Base-by-base conservation (phyloP, 2,113 vertebrate genomes). In the Misgurnus mizolepis region DNA sequence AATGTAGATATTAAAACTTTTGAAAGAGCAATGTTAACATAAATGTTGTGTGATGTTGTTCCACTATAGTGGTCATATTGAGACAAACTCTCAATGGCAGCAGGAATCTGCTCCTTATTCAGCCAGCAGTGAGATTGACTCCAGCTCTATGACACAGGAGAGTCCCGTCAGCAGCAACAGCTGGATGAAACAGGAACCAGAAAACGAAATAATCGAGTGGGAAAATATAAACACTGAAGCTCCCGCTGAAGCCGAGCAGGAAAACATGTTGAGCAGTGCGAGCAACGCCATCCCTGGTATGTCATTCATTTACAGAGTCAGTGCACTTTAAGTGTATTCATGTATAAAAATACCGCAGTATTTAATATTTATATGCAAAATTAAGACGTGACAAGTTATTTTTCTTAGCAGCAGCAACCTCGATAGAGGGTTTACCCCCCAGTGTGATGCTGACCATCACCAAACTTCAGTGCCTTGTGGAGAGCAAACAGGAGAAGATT, bases 261-360 rank as follows among this genome's bases (percentile, higher is more conserved):
- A 92, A 88, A 91, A 91, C 85, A 92, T 90, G 1, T 89, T 89
- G 75, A 93, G 87, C 88, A 93, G 91, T 10, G 91, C 90, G 75
- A 93, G 88, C 88, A 93, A 90, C 8, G 91, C 90, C 76, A 88
- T 91, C 85, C 89, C 92, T 5, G 86, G 91, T 93, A 66, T 61
- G 84, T 18, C 14, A 7, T 43, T 53, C 2, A 56, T 73, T 60
- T 58, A n/a, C 6, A 22, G 5, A 18, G 15, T 34, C 27, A 2
- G 27, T 34, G 27, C 27, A 34, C 27, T 11, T 40, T 49, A 11
- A 53, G 2, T 15, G 43, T 45, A 45, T 7, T 5, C 4, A 45
- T 45, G 8, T 45, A 3, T 45, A 45, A 5, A 45, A 3, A 45
- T 45, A 45, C 8, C 1, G 8, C 43, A 45, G 8, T 45, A 45